Conservation (phyloP, 2,113 vertebrate genomes). For the Corvus hawaiiensis region DNA sequence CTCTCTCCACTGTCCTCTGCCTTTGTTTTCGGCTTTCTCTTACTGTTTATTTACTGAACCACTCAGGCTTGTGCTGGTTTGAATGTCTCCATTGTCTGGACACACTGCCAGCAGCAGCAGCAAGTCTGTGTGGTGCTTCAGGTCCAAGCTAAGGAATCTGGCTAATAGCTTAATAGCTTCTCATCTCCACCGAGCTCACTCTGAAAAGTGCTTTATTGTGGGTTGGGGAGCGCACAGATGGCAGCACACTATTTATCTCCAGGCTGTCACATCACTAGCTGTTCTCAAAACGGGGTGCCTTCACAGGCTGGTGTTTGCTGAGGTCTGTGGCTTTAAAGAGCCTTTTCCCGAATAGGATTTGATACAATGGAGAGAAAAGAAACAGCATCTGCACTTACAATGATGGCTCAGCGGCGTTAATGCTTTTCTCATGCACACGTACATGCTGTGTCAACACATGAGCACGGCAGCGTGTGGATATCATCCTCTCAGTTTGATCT, state of each 20-base stretch:
- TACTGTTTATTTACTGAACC: constrained; percentile 41
- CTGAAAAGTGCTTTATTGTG: constrained; percentile 37
- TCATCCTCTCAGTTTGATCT: not conserved
- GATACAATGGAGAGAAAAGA: constrained; percentile 28
- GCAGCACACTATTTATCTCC: constrained; percentile 23
- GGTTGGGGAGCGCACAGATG: constrained; percentile 18
- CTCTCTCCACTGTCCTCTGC: not conserved
- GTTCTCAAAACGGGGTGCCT: constrained; percentile 8
- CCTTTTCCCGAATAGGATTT: not conserved
- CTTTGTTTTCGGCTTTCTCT: not conserved
- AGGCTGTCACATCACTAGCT: not conserved
- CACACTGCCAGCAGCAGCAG: constrained; percentile 30
- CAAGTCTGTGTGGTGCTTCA: not conserved
- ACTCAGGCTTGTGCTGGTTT: constrained; percentile 2
- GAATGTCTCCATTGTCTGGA: constrained; percentile 69
- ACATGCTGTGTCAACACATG: not conserved
- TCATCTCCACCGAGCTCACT: not conserved
- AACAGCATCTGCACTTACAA: not conserved
- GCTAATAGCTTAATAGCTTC: constrained; percentile 64
- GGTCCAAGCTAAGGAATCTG: constrained; percentile 63
- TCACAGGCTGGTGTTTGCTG: not conserved
- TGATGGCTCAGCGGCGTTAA: not conserved
- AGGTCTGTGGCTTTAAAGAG: not conserved
- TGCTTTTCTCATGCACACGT: not conserved
- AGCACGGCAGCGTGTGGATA: not conserved